A percentile compares a stretch with the other conserved stretches of the same genome.
phyloP scores from a whole-genome alignment of 2,888 invertebrate species.

The Podotricha telesiphe region DNA sequence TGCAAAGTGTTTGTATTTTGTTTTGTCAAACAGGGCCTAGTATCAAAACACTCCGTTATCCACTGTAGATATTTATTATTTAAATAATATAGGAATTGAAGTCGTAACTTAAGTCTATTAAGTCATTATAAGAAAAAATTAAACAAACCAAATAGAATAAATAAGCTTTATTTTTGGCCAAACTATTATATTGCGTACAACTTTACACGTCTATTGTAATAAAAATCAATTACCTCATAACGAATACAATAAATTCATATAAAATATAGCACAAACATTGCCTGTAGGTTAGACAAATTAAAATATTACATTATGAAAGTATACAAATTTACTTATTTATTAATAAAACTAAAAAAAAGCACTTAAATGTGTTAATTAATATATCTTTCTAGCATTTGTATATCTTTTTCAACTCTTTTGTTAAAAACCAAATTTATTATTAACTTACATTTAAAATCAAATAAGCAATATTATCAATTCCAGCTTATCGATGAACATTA shows the following conservation, averaged over 20 bases:
- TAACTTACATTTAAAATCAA: too few species aligned
- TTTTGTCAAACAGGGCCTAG: too few species aligned
- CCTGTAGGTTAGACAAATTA: conserved; percentile 20
- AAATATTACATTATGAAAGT: conserved; percentile 12
- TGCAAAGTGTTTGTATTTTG: too few species aligned
- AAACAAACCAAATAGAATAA: conserved; percentile 62
- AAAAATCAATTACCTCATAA: conserved; percentile 56
- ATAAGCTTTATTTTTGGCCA: conserved; percentile 84
- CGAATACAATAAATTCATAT: conserved; percentile 52
- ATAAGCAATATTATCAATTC: neutral
- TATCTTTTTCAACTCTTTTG: too few species aligned
- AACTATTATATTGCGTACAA: conserved; percentile 79
- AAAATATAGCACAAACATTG: conserved; percentile 52
- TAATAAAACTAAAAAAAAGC: conserved; percentile 17
- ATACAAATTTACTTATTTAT: conserved; percentile 8
- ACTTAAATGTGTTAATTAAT: conserved; percentile 16
- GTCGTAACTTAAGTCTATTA: too few species aligned
- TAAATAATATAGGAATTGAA: too few species aligned
- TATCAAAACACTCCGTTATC: too few species aligned
- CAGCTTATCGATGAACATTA: too few species aligned
- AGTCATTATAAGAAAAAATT: neutral
- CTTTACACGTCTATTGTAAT: conserved; percentile 65
- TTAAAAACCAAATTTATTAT: too few species aligned
- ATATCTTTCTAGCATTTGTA: conserved; percentile 18
- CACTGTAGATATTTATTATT: too few species aligned